Base-by-base conservation (phyloP, 2,113 vertebrate genomes). In the Actinemys pallida region DNA sequence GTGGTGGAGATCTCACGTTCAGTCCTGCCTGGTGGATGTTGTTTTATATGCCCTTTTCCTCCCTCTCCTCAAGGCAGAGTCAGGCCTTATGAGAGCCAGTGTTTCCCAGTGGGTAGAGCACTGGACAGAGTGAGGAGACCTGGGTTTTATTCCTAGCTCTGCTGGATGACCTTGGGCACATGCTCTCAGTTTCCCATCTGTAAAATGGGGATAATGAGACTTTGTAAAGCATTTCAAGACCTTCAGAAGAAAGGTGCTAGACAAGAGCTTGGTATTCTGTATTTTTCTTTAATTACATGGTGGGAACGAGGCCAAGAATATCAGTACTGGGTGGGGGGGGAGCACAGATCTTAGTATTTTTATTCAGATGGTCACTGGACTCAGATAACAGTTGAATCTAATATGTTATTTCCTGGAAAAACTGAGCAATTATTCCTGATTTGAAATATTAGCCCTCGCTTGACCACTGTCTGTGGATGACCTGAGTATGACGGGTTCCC, bases 401-500 rank as follows among this genome's bases (percentile, higher is more conserved):
- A 7, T 16, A 19, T n/a, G 9, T 53, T 42, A 49, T 69, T 35
- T 49, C 47, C 14, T 52, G 75, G 31, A 72, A 69, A 85, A 53
- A 49, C 50, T 65, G 62, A n/a, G 35, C 79, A 62, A 22, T 78
- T 80, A 59, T 13, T 83, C 20, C 42, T 11, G 72, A 25, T 47
- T 87, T 56, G 69, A 87, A 4, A 0, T 0, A 17, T 89, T 83
- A 52, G 50, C 50, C 52, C n/a, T 91, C 75, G 0, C 54, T 79
- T 93, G 80, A 84, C 80, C 0, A 0, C 9, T 47, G 42, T 39
- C 49, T 27, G 11, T 0, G 2, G 24, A 87, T 45, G 59, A 83
- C 86, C 53, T 83, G 35, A 92, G 81, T 22, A 20, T 54, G 53
- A 54, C 2, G 8, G 53, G 19, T 54, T 54, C 20, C 20, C 53